Conservation (phyloP, 1,140 invertebrate genomes). For the Lanistes nyassanus region DNA sequence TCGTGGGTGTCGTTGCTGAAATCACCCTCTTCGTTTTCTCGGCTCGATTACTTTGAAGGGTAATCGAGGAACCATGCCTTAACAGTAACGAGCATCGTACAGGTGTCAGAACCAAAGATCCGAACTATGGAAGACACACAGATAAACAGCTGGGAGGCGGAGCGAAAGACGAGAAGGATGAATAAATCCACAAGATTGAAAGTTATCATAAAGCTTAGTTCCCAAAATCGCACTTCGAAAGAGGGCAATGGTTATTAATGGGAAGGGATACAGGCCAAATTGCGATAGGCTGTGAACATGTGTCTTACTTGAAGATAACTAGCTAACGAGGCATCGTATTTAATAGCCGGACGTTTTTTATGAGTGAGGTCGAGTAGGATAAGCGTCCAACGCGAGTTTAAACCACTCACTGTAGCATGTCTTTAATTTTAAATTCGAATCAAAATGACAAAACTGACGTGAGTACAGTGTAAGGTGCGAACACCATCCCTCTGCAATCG, state of each 20-base stretch:
- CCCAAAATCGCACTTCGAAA: neutral
- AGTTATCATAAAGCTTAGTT: neutral
- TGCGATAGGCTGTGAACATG: neutral
- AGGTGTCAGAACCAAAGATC: no score
- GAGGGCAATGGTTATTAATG: neutral
- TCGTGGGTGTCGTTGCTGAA: no score
- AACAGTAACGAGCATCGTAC: no score
- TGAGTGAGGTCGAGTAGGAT: neutral
- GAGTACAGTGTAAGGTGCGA: neutral
- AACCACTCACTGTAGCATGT: no score
- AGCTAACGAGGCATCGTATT: neutral
- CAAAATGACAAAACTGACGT: neutral
- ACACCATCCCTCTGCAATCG: no score
- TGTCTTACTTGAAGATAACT: neutral
- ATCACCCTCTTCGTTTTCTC: no score
- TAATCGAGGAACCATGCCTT: no score
- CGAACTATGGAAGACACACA: neutral
- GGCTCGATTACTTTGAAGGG: no score
- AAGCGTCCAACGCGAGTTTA: neutral
- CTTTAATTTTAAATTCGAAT: neutral
- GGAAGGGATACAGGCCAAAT: neutral
- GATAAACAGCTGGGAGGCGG: neutral
- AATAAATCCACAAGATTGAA: neutral
- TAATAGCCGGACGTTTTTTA: neutral
- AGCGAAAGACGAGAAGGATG: neutral